Evolutionary conservation across 2,113 vertebrate species (phyloP), one percentile per base, ranked within the genome.

Genomic region (Pelmatolapia mariae): DNA sequence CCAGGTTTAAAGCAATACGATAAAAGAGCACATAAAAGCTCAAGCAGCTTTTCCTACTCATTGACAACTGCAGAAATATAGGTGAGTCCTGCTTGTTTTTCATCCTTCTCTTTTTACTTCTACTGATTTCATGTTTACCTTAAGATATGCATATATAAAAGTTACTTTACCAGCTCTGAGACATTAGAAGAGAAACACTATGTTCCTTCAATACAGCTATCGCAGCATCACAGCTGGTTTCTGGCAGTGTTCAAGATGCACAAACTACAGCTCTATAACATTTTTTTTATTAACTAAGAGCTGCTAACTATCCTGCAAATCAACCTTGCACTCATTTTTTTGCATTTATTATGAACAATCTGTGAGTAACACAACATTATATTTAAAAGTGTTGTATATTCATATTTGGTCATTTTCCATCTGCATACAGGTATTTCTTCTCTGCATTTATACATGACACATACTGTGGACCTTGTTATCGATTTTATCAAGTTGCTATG

Each of bases 321-420:
- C 57, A 59, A 4, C 57, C 57, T 59, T 31, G 10, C 0, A 59
- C 57, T 4, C 0, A 18, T 59, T 18, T 59, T 38, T 59, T 59
- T 31, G 57, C 15, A 59, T 59, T 59, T 59, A 31, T 4, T 3
- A 59, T 31, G 26, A 59, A 59, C 57, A 61, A 61, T 61, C 26
- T 59, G 57, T 6, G 15, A 59, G 8, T 59, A 6, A 59, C 57
- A 31, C 0, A 0, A 31, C 26, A 18, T 18, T 59, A 6, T 31
- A 59, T 59, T 59, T 31, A 59, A 13, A 56, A 59, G 26, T 59
- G 56, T 59, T 59, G 56, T 59, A 31, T 18, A 59, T 59, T 59
- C 56, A 29, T 18, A 59, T 59, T 59, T 59, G 56, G 15, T 4
- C 8, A 59, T 59, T 31, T 59, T 59, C 56, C 56, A 16, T 59